Percentiles rank a stretch among this genome's conserved stretches.
phyloP scores from a whole-genome alignment of 2,888 invertebrate genomes.

The Sthenelais limicola region DNA sequence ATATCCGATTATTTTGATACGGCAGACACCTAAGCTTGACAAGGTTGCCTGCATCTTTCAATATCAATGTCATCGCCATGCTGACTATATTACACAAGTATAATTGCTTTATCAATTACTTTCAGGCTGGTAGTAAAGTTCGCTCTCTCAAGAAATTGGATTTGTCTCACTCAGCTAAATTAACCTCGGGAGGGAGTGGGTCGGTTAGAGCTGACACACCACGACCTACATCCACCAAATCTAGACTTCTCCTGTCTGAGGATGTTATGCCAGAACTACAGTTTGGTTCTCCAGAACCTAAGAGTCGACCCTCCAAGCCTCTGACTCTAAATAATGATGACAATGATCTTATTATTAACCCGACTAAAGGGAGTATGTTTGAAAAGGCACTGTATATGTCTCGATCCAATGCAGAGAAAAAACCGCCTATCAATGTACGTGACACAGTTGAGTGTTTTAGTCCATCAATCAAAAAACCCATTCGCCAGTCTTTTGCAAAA shows the following conservation, averaged over 20 bases:
- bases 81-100: too few species aligned
- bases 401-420: conserved; percentile 8
- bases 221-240: not conserved
- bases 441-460: not conserved
- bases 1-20: too few species aligned
- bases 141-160: not conserved
- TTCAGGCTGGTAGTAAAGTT: not conserved
- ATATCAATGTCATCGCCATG: too few species aligned
- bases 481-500: not conserved
- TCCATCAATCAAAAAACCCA: not conserved
- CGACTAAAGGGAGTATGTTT: conserved; percentile 26
- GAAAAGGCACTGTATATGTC: conserved; percentile 20
- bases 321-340: not conserved
- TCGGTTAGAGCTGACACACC: conserved; percentile 11
- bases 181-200: not conserved
- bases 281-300: not conserved
- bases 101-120: too few species aligned
- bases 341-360: not conserved
- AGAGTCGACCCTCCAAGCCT: not conserved
- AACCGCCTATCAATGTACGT: not conserved
- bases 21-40: too few species aligned
- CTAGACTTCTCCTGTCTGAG: not conserved
- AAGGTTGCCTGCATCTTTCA: too few species aligned
- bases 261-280: not conserved
- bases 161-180: conserved; percentile 19